These are phyloP conservation scores for Calameuta filiformis DNA, from an alignment of 2,888 invertebrate genomes.

Conservation along the genomic window DNA sequence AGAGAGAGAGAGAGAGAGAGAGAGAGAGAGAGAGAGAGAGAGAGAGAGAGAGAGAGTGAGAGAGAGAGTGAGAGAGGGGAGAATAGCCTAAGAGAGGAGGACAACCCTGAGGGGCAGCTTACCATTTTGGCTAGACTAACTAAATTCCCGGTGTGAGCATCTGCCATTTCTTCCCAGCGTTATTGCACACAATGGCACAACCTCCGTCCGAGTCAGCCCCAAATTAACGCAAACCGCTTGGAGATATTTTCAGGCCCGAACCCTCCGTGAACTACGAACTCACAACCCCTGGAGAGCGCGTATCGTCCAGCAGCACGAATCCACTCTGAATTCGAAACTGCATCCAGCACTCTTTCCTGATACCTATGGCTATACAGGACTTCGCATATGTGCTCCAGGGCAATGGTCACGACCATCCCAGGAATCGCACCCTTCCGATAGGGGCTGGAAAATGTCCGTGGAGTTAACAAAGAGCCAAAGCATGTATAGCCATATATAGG, in stretches of 20 bases:
- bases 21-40: no score
- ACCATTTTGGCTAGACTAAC: slow-evolving; percentile 29
- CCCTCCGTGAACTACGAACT: slow-evolving; percentile 22
- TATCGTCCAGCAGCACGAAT: not conserved
- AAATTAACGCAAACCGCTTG: slow-evolving; percentile 40
- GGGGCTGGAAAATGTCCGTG: not conserved
- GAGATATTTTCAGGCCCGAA: slow-evolving; percentile 31
- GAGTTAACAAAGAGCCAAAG: not conserved
- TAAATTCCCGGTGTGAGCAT: slow-evolving; percentile 17
- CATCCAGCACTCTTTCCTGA: not conserved
- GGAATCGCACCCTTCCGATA: not conserved
- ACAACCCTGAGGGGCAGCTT: slow-evolving; percentile 41
- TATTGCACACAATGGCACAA: slow-evolving; percentile 1
- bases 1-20: no score
- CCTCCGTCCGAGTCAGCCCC: not conserved
- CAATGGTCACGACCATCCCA: not conserved
- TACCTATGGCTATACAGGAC: not conserved
- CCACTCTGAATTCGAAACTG: not conserved
- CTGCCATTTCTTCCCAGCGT: slow-evolving; percentile 8
- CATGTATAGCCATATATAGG: not conserved
- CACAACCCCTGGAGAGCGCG: not conserved
- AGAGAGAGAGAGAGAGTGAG: no score
- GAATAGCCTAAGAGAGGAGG: slow-evolving; percentile 39
- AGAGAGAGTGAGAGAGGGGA: no score
- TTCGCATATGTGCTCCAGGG: not conserved